Conservation (phyloP, 92 coral and sea anemone genomes). For the Actinernus sp. region DNA sequence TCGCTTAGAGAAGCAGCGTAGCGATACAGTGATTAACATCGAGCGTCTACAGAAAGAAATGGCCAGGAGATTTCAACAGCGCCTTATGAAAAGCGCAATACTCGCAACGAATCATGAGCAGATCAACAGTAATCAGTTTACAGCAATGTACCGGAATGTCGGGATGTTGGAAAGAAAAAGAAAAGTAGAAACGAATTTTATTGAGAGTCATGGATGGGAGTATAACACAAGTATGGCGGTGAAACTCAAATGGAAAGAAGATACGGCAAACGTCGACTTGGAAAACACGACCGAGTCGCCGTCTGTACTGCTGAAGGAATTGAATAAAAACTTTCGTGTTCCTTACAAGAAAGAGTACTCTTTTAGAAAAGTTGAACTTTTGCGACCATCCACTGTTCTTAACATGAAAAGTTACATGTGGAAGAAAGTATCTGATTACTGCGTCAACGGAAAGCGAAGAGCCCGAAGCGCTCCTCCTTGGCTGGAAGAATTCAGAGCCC, state of each 20-base stretch:
- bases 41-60: slow-evolving; percentile 63
- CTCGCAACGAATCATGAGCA: slow-evolving; percentile 80
- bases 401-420: slow-evolving; percentile 86
- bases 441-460: slow-evolving; percentile 61
- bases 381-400: slow-evolving; percentile 73
- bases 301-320: slow-evolving; percentile 58
- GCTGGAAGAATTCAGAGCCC: slow-evolving; percentile 54
- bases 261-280: background rate
- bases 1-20: slow-evolving; percentile 64
- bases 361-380: slow-evolving; percentile 50
- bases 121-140: slow-evolving; percentile 26
- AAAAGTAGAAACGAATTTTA: background rate
- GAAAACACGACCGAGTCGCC: slow-evolving; percentile 17
- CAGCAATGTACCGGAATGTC: background rate
- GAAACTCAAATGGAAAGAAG: background rate
- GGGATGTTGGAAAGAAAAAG: background rate
- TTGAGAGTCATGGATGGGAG: background rate
- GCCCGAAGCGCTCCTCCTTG: slow-evolving; percentile 87
- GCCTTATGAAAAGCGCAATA: slow-evolving; percentile 68
- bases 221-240: background rate
- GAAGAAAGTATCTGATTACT: slow-evolving; percentile 70
- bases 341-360: slow-evolving; percentile 88
- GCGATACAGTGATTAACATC: slow-evolving; percentile 51
- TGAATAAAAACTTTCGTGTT: slow-evolving; percentile 72
- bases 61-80: slow-evolving; percentile 75